Percentiles rank a stretch among this genome's conserved stretches.
These are phyloP conservation scores for Pandemis heparana DNA, from an alignment of 2,888 invertebrate genomes.

Conservation along the genomic window DNA sequence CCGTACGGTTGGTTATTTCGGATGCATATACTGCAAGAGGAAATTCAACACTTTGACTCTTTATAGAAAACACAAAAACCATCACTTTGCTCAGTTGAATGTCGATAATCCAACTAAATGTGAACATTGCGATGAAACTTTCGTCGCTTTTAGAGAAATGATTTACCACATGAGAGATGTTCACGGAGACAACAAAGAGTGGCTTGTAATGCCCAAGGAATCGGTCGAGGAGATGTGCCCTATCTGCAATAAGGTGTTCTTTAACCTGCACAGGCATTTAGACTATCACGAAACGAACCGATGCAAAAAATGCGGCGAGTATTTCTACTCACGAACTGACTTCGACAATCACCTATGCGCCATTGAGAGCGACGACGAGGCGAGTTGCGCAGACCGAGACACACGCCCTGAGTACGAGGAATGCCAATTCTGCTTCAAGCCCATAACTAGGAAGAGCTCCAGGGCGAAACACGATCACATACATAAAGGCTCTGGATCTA, in stretches of 20 bases:
- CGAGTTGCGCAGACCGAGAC: slow-evolving; percentile 49
- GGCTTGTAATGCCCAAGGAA: slow-evolving; percentile 77
- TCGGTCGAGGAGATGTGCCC: slow-evolving; percentile 73
- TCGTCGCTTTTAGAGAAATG: slow-evolving; percentile 83
- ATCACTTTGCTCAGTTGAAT: slow-evolving; percentile 73
- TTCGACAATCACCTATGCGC: slow-evolving; percentile 78
- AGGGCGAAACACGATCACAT: slow-evolving; percentile 70
- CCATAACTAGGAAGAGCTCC: slow-evolving; percentile 69
- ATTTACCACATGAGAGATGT: slow-evolving; percentile 80
- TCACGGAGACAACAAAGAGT: slow-evolving; percentile 79
- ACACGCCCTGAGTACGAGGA: slow-evolving; percentile 69
- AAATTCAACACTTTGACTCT: slow-evolving; percentile 81
- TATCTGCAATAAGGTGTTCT: slow-evolving; percentile 77
- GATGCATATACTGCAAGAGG: slow-evolving; percentile 81
- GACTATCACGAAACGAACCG: slow-evolving; percentile 79
- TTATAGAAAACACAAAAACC: slow-evolving; percentile 82
- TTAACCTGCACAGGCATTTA: slow-evolving; percentile 76
- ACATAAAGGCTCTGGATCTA: slow-evolving; percentile 75
- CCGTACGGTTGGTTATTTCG: slow-evolving; percentile 74
- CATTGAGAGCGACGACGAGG: slow-evolving; percentile 78
- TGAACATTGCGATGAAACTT: slow-evolving; percentile 84
- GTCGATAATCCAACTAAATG: slow-evolving; percentile 78
- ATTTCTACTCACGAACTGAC: slow-evolving; percentile 73
- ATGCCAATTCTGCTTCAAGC: slow-evolving; percentile 81
- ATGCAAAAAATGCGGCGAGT: slow-evolving; percentile 80